Evolutionary conservation across 2,888 invertebrate species (phyloP).

Genomic region (Ennomos fuscantarius): DNA sequence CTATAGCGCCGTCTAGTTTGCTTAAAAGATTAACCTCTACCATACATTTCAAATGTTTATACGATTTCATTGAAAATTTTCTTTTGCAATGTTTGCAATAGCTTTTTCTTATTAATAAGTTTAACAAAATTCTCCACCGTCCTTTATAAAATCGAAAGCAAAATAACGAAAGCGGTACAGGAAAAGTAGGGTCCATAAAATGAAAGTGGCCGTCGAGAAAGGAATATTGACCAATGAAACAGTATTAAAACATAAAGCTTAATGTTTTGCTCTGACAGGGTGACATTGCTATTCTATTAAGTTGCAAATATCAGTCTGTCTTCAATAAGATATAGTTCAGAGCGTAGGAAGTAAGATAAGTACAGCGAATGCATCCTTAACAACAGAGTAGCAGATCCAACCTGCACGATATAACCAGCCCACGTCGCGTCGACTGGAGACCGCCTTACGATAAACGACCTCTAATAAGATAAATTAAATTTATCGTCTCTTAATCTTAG

Average conservation of each 20-base stretch:
- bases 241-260: conserved; percentile 9
- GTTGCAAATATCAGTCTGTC: conserved; percentile 30
- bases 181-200: conserved; percentile 28
- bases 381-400: conserved; percentile 36
- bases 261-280: conserved; percentile 5
- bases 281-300: conserved; percentile 28
- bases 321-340: conserved; percentile 36
- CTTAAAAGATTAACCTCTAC: too few relatives aligned
- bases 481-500: conserved; percentile 67
- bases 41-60: too few relatives aligned
- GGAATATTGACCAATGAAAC: conserved; percentile 12
- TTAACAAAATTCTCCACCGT: not conserved
- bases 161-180: conserved; percentile 37
- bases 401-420: conserved; percentile 45
- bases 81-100: too few relatives aligned
- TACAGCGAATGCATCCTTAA: conserved; percentile 37
- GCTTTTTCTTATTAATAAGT: too few relatives aligned
- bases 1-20: too few relatives aligned
- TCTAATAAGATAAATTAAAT: conserved; percentile 69
- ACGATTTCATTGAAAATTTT: too few relatives aligned
- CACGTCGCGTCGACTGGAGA: conserved; percentile 58
- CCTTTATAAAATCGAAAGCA: conserved; percentile 33
- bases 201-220: conserved; percentile 29
- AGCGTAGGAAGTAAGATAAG: conserved; percentile 53
- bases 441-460: conserved; percentile 55